phyloP scores from a whole-genome alignment of 2,113 vertebrate species.

The Sebastes fasciatus region DNA sequence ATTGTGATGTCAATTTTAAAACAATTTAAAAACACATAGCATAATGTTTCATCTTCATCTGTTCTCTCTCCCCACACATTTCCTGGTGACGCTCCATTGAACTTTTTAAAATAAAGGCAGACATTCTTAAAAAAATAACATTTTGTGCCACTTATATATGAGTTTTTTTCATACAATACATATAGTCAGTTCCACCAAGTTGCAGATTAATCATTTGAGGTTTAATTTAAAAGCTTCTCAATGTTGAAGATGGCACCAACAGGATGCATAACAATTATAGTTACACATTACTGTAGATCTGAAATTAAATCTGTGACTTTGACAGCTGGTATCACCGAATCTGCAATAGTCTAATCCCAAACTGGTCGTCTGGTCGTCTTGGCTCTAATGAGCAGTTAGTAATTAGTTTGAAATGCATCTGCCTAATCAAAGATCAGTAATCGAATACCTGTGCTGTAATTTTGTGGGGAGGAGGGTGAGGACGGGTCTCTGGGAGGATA shows the following conservation, averaged over 20 bases:
- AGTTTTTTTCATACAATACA: neutral
- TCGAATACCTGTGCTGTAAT: conserved; percentile 78
- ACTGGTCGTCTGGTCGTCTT: neutral
- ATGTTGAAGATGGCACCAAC: neutral
- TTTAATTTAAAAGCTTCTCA: neutral
- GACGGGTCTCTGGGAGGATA: conserved; percentile 67
- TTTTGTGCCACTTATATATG: neutral
- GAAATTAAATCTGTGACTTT: conserved; percentile 5
- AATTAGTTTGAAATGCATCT: conserved; percentile 83
- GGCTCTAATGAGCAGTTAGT: conserved; percentile 58
- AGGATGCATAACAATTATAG: neutral
- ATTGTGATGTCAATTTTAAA: neutral
- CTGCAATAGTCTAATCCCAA: neutral
- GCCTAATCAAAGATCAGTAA: conserved; percentile 88
- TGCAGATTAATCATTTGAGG: neutral
- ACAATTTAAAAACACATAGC: neutral
- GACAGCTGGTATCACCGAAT: conserved; percentile 8
- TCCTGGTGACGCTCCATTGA: neutral
- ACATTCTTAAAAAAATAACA: neutral
- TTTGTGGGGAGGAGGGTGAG: conserved; percentile 68
- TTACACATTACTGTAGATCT: neutral
- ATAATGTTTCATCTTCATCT: neutral
- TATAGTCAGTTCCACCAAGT: neutral
- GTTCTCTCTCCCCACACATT: neutral
- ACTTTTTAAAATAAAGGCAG: neutral